Evolutionary conservation across 1,140 invertebrate species (phyloP).

Genomic region (Drosophila repletoides): DNA sequence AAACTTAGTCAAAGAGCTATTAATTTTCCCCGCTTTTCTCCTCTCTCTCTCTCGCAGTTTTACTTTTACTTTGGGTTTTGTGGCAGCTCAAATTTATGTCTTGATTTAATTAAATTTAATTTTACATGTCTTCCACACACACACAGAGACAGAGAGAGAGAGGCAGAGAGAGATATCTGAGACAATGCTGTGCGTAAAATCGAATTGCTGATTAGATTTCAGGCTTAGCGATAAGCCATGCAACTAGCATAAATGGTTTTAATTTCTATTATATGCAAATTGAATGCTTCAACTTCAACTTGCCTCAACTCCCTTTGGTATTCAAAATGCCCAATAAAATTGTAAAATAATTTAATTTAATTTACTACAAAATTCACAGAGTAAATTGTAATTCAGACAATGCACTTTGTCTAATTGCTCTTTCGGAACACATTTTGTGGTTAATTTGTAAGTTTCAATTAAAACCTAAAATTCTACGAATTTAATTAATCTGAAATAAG

Average conservation of each 20-base stretch:
- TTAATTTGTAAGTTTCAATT: conserved; percentile 36
- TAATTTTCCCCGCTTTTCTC: background rate
- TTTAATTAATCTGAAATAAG: conserved; percentile 15
- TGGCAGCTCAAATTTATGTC: conserved; percentile 34
- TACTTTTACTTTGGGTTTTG: conserved; percentile 16
- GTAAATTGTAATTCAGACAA: conserved; percentile 30
- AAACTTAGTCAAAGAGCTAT: conserved; percentile 23
- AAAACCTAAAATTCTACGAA: background rate
- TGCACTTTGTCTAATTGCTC: conserved; percentile 39
- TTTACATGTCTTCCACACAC: conserved; percentile 27
- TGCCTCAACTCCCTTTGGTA: too few relatives aligned
- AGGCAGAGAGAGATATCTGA: too few relatives aligned
- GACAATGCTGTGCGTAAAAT: conserved; percentile 9
- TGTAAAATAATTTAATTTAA: conserved; percentile 58
- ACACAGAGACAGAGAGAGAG: conserved; percentile 19
- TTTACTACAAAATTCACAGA: too few relatives aligned
- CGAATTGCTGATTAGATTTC: conserved; percentile 55
- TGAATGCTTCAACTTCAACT: conserved; percentile 8
- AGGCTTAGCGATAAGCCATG: conserved; percentile 31
- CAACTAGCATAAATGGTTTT: conserved; percentile 16
- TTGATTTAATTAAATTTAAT: conserved; percentile 70
- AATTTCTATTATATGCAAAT: conserved; percentile 29
- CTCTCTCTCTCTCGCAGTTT: background rate
- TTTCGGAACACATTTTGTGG: conserved; percentile 44
- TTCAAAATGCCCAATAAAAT: too few relatives aligned